Conservation (phyloP, 2,113 vertebrate species). For the Forbesichthys agassizii region DNA sequence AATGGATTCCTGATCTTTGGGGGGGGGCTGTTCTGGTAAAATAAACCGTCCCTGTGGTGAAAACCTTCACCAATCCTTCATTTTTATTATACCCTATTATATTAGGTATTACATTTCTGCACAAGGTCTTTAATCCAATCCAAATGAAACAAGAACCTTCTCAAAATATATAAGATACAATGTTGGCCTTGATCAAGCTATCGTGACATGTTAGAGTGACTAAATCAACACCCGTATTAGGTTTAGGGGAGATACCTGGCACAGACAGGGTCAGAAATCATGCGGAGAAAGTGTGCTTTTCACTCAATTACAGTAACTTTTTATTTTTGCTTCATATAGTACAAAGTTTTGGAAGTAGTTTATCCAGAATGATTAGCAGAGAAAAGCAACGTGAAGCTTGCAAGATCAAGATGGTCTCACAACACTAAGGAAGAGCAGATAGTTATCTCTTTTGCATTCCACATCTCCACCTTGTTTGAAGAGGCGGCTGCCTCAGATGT, state of each 20-base stretch:
- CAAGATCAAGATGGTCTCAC: too few relatives aligned
- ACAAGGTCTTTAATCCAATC: not conserved
- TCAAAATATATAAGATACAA: not conserved
- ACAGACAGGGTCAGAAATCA: not conserved
- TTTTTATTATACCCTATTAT: conserved; percentile 50
- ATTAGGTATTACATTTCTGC: conserved; percentile 37
- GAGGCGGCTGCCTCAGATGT: too few relatives aligned
- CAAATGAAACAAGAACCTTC: not conserved
- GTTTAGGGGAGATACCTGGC: not conserved
- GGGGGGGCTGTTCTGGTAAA: not conserved
- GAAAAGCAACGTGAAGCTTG: too few relatives aligned
- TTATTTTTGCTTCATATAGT: too few relatives aligned
- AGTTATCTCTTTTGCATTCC: too few relatives aligned
- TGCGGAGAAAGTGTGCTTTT: not conserved
- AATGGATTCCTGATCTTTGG: not conserved
- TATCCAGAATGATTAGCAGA: too few relatives aligned
- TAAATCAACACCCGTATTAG: conserved; percentile 2
- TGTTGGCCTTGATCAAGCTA: not conserved
- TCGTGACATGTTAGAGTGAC: not conserved
- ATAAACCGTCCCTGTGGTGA: conserved; percentile 33
- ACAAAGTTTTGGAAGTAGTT: too few relatives aligned
- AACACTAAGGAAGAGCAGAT: too few relatives aligned
- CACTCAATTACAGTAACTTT: not conserved
- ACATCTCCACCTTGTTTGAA: too few relatives aligned
- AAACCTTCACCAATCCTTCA: conserved; percentile 33